Conservation (phyloP, 2,113 vertebrate species). For the Glareola pratincola region DNA sequence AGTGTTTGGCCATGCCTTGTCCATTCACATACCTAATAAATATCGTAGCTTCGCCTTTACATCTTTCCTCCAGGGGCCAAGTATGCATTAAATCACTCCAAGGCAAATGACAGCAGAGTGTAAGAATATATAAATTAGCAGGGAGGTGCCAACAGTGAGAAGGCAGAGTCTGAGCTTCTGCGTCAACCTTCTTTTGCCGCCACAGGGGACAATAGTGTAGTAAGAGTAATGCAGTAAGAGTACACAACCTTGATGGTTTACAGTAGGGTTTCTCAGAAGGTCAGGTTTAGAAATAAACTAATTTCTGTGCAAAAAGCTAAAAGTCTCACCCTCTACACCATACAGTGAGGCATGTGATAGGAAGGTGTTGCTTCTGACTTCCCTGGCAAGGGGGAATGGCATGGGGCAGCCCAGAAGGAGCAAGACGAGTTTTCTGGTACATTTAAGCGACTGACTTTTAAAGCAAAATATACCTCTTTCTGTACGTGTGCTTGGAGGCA, state of each 20-base stretch:
- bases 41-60: background rate
- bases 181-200: background rate
- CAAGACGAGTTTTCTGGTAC: background rate
- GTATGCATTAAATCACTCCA: background rate
- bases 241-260: background rate
- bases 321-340: accelerated
- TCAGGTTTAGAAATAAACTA: background rate
- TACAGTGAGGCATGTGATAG: background rate
- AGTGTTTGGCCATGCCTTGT: background rate
- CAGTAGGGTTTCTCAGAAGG: background rate
- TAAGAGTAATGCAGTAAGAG: background rate
- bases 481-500: background rate
- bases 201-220: background rate
- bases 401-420: background rate
- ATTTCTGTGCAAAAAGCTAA: background rate
- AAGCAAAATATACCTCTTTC: background rate
- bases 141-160: background rate
- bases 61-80: background rate
- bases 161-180: background rate
- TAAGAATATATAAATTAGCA: background rate
- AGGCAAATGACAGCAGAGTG: background rate
- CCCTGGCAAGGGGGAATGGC: background rate
- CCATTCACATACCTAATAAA: background rate
- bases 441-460: background rate
- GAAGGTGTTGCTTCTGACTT: background rate